Base-by-base conservation (phyloP, 2,113 vertebrate species). In the Chionis minor region DNA sequence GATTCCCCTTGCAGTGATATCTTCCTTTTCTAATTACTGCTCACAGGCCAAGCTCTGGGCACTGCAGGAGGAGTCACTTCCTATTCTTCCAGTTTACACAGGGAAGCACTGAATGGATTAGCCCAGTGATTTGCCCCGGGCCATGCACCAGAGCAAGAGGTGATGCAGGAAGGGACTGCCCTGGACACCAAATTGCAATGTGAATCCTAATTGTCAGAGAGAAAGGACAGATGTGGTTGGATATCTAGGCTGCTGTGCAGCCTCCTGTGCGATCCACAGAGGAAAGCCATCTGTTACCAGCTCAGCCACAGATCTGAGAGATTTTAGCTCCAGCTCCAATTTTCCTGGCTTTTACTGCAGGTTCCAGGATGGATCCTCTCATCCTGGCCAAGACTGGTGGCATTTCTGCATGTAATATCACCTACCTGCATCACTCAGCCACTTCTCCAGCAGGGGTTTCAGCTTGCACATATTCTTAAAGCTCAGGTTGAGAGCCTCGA, bases 401-500 rank as follows among this genome's bases (percentile, higher is more conserved):
- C 14, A 7, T 35, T 84, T 26, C 58, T 86, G 58, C 59, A 12
- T 0, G 4, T 0, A 4, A 1, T 3, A 52, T 47, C 78, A 92
- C 97, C 69, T 14, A 99, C 99, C 99, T 98, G 99, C 99, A 0
- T 99, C 99, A 5, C 98, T 99, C 86, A 99, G 97, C 99, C 99
- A 99, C 92, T 99, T 99, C 97, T 99, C 99, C 97, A 99, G 98
- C 97, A 99, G 95, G 0, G 99, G 99, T 84, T 99, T 99, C 88
- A 99, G 99, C 95, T 99, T 99, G 98, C 99, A 99, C 99, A 99
- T 99, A 95, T 99, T 99, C 97, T 99, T 99, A 96, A 99, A 99
- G 98, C 99, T 99, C 54, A 99, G 98, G 92, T 99, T 99, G 81
- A 99, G 99, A 8, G 99, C 99, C 96, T 99, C 99, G 1, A 99